Base-by-base conservation (phyloP, 2,113 vertebrate genomes). In the Miniopterus natalensis region DNA sequence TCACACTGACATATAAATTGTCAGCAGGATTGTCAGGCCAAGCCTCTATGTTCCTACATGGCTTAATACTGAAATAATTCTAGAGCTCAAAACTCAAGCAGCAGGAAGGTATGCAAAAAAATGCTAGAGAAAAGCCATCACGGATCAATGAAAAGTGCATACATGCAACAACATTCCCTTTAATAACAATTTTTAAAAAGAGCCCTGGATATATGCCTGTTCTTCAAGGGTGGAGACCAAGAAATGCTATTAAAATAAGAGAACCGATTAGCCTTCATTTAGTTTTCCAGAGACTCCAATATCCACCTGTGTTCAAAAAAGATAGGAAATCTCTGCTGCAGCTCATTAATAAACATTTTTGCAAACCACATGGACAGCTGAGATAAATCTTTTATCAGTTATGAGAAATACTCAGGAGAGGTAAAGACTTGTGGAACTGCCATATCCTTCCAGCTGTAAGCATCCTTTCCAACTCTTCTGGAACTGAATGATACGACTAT, bases 381-480 rank as follows among this genome's bases (percentile, higher is more conserved):
- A 91, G 91, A 93, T 90, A 92, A 91, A 80, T 89, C 78, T 94
- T 96, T 95, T 91, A 94, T 96, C 86, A 80, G 74, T 81, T 81
- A 68, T 59, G 74, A 96, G 88, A 91, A 91, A 85, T 9, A 42
- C 71, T 80, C 73, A 20, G 73, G 83, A 84, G 81, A 83, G 36
- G 68, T 8, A 55, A 84, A 8, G 6, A 27, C 92, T 94, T 70
- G 79, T 63, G 15, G 57, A 88, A 51, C 65, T 29, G 73, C 73
- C 80, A 73, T 53, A 57, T 53, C 27, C 85, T 81, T 88, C 88
- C 88, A 95, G 81, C 74, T 91, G 40, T 63, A 87, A 89, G 71
- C 45, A 74, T n/a, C 83, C 25, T 90, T 84, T 90, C 84, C 84
- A 96, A 42, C 68, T 90, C 68, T 65, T 84, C n/a, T 66, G 86